These are phyloP conservation scores for Sceloporus tristichus DNA, from an alignment of 2,113 vertebrate species.

Conservation along the genomic window DNA sequence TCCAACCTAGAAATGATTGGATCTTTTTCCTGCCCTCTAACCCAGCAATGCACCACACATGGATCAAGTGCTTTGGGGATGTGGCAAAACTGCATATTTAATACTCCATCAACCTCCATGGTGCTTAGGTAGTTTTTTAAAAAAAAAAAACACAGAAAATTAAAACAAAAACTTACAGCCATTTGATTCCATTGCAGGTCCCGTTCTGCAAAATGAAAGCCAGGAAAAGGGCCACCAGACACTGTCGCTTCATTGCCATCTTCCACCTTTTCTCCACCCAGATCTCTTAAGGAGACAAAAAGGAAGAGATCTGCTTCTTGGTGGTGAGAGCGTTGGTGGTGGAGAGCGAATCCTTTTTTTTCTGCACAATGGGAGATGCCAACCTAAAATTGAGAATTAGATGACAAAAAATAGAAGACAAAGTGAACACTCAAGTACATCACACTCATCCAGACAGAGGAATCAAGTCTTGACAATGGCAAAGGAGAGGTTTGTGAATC, in stretches of 20 bases:
- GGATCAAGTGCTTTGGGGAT: neutral
- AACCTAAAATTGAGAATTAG: slow-evolving; percentile 55
- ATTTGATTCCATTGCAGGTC: slow-evolving; percentile 93
- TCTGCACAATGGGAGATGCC: neutral
- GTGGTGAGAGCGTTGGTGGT: neutral
- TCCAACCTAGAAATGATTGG: too few relatives aligned
- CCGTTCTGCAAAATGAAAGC: slow-evolving; percentile 87
- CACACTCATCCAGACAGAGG: rapidly evolving
- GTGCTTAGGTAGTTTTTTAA: neutral
- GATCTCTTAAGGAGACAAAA: neutral
- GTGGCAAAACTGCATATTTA: neutral
- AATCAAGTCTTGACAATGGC: slow-evolving; percentile 67
- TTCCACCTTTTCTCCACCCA: neutral
- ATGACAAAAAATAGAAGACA: neutral
- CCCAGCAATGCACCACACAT: too few relatives aligned
- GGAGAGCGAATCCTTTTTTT: neutral
- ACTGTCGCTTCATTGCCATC: slow-evolving; percentile 74
- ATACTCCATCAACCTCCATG: too few relatives aligned
- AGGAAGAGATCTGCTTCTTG: neutral
- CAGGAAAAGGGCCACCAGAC: slow-evolving; percentile 84
- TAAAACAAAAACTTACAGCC: slow-evolving; percentile 89
- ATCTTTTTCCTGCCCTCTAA: too few relatives aligned
- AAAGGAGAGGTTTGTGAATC: slow-evolving; percentile 67
- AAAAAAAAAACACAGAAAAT: neutral
- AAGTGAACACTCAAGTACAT: slow-evolving; percentile 37